Base-by-base conservation (phyloP, 1,140 invertebrate species). In the Drosophila auraria region DNA sequence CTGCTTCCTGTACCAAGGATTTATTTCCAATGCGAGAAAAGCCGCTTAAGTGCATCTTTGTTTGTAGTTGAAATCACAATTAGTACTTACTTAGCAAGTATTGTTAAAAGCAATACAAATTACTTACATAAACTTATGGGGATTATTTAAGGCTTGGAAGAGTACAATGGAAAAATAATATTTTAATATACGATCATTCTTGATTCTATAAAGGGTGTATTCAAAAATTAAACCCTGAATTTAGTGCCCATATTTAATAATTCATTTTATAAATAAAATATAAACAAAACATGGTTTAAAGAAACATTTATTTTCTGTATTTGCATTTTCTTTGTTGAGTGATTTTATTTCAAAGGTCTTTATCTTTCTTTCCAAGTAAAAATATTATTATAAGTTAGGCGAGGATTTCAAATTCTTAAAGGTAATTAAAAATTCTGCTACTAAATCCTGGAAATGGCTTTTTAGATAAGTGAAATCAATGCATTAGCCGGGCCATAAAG, bases 391-490 rank as follows among this genome's bases (percentile, higher is more conserved):
- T 36, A 0, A 36, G 9, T 11, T 11, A 5, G 1, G 12, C 1
- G 3, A 2, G 4, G 0, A 27, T n/a, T 5, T n/a, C 27, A 51
- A 25, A 8, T 50, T 50, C n/a, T 27, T 49, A 36, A 49, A 30
- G 27, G 20, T 8, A 25, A 51, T 27, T 62, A 12, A 36, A 40
- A 27, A 62, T 62, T 53, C 44, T 62, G 3, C 30, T 3, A 23
- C 15, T 11, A 30, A 17, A 17, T 30, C 15, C 15, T 2, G 7
- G 2, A 44, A 9, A 6, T 23, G 53, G 25, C 53, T 14, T 12
- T 25, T 17, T 17, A 38, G 11, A 23, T 40, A 36, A 50, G 27
- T 11, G 11, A 73, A 72, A 53, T 70, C 64, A 50, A 50, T 70
- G 69, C 51, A 40, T 64, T 63, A 15, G 7, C n/a, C 36, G 20